Evolutionary conservation across 2,888 invertebrate species (phyloP), one percentile per base, ranked within the genome.

Genomic region (Ceratothoa steindachneri): DNA sequence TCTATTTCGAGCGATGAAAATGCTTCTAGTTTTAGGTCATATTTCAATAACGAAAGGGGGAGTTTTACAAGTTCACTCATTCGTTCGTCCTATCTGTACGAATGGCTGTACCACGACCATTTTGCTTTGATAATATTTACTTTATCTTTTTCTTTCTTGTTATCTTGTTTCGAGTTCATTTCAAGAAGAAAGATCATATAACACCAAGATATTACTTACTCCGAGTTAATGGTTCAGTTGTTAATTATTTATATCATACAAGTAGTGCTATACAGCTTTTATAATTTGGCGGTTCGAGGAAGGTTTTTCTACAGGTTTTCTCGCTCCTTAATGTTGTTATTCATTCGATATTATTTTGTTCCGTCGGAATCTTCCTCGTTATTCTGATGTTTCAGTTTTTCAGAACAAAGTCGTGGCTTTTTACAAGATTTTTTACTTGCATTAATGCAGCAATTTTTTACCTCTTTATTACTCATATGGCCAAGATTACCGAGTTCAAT

Each of bases 101-200:
- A n/a, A 22, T 60, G 60, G 60, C 27, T 24, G 19, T 60, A 60
- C 27, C 60, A 60, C 27, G 60, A 60, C 27, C 22, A 24, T 60
- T 12, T 60, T 1, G 60, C 24, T 1, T 60, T 60, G 27, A 60
- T 24, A 60, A 12, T 60, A 24, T 60, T 60, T 24, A 22, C 60
- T 60, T 24, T 60, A 1, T 60, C 60, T 3, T 1, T 60, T 1
- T 24, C 24, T 60, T 24, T 7, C 60, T 60, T 60, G 24, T 60
- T 24, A 60, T 60, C 19, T 24, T 60, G 24, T 12, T 7, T 24
- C 19, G 27, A 24, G 22, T 60, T 60, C 60, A 60, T 24, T 60
- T 60, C 60, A 60, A 22, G 22, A 60, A 60, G 27, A 60, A 24
- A 24, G 60, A 60, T 24, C 60, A 60, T 60, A 60, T 60, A 60